Conservation (phyloP, 2,888 invertebrate species). For the Heliconius ismenius region DNA sequence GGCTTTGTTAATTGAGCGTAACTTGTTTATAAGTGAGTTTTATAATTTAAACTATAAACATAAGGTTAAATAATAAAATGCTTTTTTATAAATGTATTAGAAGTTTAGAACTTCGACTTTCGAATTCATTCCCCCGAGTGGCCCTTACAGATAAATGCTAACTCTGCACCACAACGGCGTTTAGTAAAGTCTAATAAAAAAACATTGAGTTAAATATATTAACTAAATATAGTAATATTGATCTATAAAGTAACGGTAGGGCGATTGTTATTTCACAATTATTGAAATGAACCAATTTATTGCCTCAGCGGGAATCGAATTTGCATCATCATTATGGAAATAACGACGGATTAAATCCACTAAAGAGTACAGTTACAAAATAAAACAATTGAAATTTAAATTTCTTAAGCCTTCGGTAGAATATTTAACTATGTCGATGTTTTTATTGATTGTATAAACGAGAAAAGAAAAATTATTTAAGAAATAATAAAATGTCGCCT, state of each 20-base stretch:
- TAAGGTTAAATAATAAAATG: no score
- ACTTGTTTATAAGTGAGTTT: neutral
- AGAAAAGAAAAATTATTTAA: no score
- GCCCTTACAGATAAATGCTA: neutral
- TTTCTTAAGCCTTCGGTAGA: neutral
- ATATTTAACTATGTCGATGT: neutral
- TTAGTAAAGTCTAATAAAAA: neutral
- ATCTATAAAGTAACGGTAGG: neutral
- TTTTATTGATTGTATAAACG: no score
- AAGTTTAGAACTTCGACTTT: no score
- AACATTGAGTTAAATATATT: neutral
- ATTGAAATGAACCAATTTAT: constrained; percentile 4
- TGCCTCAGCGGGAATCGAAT: constrained; percentile 21
- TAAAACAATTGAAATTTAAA: neutral
- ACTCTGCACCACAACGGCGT: no score
- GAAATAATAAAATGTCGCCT: no score
- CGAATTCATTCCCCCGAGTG: no score
- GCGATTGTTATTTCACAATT: constrained; percentile 4
- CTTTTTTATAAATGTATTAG: no score
- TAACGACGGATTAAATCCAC: neutral
- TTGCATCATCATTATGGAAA: neutral
- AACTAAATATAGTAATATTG: neutral
- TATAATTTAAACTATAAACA: neutral
- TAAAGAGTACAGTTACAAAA: neutral
- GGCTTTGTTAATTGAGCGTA: neutral